phyloP scores from a whole-genome alignment of 2,888 invertebrate genomes.

The Myopa tessellatipennis region DNA sequence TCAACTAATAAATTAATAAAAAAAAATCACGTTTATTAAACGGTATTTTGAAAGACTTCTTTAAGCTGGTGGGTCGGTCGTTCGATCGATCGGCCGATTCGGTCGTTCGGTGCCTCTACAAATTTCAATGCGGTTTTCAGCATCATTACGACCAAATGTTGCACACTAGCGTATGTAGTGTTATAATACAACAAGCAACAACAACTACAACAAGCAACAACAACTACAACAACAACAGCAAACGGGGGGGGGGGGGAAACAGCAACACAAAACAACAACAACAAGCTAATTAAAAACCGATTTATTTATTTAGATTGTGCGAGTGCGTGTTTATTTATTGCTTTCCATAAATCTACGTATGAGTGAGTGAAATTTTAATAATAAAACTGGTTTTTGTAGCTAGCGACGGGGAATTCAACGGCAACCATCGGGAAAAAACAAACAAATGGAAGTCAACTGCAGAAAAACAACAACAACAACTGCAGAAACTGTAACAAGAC shows the following conservation, averaged over 20 bases:
- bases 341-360: conserved; percentile 9
- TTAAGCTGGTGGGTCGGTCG: too few relatives aligned
- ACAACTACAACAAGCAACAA: neutral
- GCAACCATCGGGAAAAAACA: neutral
- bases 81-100: too few relatives aligned
- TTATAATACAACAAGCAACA: neutral
- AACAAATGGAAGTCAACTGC: neutral
- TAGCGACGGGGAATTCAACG: neutral
- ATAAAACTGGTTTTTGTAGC: conserved; percentile 7
- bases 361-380: conserved; percentile 13
- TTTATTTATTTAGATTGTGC: conserved; percentile 52
- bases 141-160: conserved; percentile 21
- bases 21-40: too few relatives aligned
- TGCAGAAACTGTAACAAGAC: neutral
- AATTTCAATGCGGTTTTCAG: conserved; percentile 1
- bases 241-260: conserved; percentile 46
- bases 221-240: conserved; percentile 20
- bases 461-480: neutral
- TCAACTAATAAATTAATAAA: too few relatives aligned
- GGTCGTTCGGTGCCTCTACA: neutral
- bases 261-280: conserved; percentile 9
- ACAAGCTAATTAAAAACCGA: conserved; percentile 59
- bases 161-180: neutral
- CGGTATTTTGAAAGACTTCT: too few relatives aligned
- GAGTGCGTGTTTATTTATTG: neutral